A percentile compares a stretch with the other conserved stretches of the same genome.
These are phyloP conservation scores for Microdon myrmicae DNA, from an alignment of 2,888 invertebrate genomes.

Conservation along the genomic window DNA sequence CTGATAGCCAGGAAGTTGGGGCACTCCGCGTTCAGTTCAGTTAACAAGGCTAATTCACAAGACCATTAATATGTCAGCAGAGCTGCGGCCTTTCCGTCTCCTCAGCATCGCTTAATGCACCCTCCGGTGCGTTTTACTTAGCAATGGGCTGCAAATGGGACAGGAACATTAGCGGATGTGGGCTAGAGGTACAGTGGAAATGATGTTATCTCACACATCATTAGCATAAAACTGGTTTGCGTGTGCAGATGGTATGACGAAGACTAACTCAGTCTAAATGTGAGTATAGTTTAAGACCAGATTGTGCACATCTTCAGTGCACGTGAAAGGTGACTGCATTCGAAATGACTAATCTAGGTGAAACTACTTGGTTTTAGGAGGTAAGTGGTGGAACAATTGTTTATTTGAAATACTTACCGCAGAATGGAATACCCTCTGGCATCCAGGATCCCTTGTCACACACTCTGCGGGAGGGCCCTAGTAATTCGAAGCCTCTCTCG, in stretches of 20 bases:
- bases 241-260: too few species aligned
- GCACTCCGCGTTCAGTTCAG: slow-evolving; percentile 26
- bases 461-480: slow-evolving; percentile 84
- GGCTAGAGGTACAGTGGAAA: slow-evolving; percentile 17
- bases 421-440: slow-evolving; percentile 92
- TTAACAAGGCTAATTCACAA: slow-evolving; percentile 44
- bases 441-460: slow-evolving; percentile 85
- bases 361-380: too few species aligned
- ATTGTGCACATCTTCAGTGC: not conserved
- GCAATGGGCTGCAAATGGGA: slow-evolving; percentile 25
- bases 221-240: too few species aligned
- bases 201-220: slow-evolving; percentile 31
- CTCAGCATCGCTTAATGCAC: not conserved
- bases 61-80: slow-evolving; percentile 35
- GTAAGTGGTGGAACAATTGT: too few species aligned
- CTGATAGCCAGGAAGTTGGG: slow-evolving; percentile 2
- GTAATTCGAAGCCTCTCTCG: slow-evolving; percentile 88
- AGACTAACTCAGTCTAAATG: slow-evolving; percentile 18
- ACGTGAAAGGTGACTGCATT: slow-evolving; percentile 22
- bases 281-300: slow-evolving; percentile 5
- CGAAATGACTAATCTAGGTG: too few species aligned
- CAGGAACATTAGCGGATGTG: slow-evolving; percentile 29
- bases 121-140: slow-evolving; percentile 21
- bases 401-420: slow-evolving; percentile 76
- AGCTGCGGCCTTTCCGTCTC: slow-evolving; percentile 1